A percentile compares a stretch with the other conserved stretches of the same genome.
Evolutionary conservation across 2,797 vertebrate species (phyloP).

Genomic region (Pipistrellus pygmaeus): DNA sequence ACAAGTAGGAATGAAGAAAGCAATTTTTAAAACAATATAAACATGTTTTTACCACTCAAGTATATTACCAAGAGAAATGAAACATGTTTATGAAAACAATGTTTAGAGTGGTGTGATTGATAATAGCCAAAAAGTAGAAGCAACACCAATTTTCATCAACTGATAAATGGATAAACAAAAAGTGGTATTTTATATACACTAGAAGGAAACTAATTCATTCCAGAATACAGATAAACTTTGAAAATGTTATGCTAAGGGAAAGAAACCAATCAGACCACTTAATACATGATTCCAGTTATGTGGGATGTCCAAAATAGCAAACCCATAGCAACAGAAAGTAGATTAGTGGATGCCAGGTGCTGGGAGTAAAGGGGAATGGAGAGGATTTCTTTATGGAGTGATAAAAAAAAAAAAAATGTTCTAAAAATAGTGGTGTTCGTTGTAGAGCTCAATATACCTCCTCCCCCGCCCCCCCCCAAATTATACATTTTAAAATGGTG

Average conservation of each 20-base stretch:
- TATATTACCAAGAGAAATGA: constrained; percentile 18
- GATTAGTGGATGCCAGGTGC: neutral
- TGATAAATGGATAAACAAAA: neutral
- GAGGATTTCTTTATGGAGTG: neutral
- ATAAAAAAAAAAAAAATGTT: neutral
- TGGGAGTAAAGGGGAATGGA: neutral
- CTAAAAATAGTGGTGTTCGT: neutral
- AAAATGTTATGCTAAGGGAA: neutral
- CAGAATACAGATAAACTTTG: neutral
- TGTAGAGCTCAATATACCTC: neutral
- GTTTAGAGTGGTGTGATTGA: neutral
- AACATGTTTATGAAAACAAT: neutral
- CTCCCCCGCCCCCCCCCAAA: no score
- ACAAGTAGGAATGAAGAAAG: constrained; percentile 5
- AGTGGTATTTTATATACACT: neutral
- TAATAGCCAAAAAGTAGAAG: neutral
- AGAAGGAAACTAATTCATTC: neutral
- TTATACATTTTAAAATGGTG: no score
- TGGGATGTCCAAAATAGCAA: neutral
- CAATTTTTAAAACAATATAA: constrained; percentile 18
- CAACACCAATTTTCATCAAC: neutral
- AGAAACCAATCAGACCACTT: neutral
- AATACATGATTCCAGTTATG: neutral
- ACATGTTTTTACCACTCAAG: constrained; percentile 14
- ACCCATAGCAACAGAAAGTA: neutral